Percentiles rank a stretch among this genome's conserved stretches.
Evolutionary conservation across 2,797 vertebrate genomes (phyloP).

Genomic region (Apodemus agrarius): DNA sequence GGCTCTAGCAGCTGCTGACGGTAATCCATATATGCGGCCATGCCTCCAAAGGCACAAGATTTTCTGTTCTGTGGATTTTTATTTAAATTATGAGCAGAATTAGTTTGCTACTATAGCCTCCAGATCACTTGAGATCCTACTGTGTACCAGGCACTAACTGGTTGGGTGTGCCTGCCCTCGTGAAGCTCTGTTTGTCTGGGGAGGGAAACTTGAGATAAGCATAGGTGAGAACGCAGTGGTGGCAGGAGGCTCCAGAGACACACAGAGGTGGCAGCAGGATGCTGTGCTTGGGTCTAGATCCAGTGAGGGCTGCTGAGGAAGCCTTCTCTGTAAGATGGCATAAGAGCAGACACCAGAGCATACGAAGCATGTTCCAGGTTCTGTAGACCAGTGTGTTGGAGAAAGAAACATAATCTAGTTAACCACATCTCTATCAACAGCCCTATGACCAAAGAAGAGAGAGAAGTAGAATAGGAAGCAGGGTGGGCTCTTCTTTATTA

Average conservation of each 20-base stretch:
- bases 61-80: background rate
- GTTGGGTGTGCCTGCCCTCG: background rate
- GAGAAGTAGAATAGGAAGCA: background rate
- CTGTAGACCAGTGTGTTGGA: rapidly evolving
- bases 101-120: background rate
- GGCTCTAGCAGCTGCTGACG: background rate
- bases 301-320: background rate
- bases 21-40: background rate
- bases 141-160: background rate
- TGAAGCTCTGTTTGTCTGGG: background rate
- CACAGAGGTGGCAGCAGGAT: background rate
- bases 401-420: background rate
- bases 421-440: background rate
- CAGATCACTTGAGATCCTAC: background rate
- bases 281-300: too few relatives aligned
- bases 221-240: background rate
- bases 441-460: background rate
- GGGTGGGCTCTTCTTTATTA: background rate
- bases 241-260: background rate
- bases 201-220: background rate
- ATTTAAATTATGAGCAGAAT: background rate
- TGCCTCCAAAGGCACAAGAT: background rate
- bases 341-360: background rate
- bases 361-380: too few relatives aligned
- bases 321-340: background rate